Evolutionary conservation across 2,797 vertebrate species (phyloP), one percentile per base, ranked within the genome.

Genomic region (Betta splendens): DNA sequence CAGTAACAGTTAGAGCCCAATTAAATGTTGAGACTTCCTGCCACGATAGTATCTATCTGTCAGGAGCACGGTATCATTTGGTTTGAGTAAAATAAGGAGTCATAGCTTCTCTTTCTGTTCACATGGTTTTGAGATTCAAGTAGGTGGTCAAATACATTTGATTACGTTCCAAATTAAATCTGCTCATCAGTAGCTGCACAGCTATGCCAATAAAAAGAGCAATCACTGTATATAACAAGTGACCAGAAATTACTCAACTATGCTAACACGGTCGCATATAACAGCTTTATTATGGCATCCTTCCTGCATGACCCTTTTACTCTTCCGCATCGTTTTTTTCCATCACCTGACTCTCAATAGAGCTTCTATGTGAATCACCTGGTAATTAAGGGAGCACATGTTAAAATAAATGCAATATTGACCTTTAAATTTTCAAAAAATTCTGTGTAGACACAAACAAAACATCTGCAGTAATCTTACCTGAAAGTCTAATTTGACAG

Each of bases 391-490:
- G 18, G 11, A 36, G 51, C 43, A 54, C 44, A 21, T 25, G 23
- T 45, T 5, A 36, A 22, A 62, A 25, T 28, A 1, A 17, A 32
- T 48, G 10, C 16, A 15, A 57, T 56, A 20, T 40, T 18, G 26
- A 16, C 20, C 31, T 5, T 8, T 54, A 43, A 43, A 36, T 59
- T 29, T 53, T 35, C 9, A 62, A 60, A 31, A 5, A 39, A 18
- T 18, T 37, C 15, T 29, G 37, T 38, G 31, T 75, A n/a, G 22
- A 50, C 39, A 37, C 61, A 55, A 86, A 75, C 72, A 77, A 81
- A 85, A 71, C 69, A 76, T 72, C 74, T 83, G 80, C 73, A 79
- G 78, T 50, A n/a, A n/a, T n/a, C n/a, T n/a, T n/a, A n/a, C n/a
- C n/a, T n/a, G n/a, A n/a, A n/a, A n/a, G n/a, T n/a, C n/a, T n/a